Percentiles rank a stretch among this genome's conserved stretches.
phyloP scores from a whole-genome alignment of 2,888 invertebrate species.

The Troilus luridus region DNA sequence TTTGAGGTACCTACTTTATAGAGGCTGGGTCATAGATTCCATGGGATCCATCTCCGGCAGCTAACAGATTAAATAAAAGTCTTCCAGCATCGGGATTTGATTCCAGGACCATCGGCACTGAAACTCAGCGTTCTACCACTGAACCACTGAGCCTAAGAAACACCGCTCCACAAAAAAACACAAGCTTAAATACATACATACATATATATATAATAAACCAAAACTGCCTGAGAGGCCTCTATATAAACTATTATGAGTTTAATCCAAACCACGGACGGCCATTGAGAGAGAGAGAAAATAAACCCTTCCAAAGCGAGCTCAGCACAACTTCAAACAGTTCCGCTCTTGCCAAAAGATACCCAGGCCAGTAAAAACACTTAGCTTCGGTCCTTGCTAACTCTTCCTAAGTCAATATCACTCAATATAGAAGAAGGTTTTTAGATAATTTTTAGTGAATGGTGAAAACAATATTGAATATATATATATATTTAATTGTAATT shows the following conservation, averaged over 20 bases:
- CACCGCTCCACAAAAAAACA: no score
- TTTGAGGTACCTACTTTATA: no score
- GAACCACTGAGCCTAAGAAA: no score
- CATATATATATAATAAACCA: background rate
- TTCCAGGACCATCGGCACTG: no score
- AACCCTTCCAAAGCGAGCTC: background rate
- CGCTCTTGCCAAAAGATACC: background rate
- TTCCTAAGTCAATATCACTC: background rate
- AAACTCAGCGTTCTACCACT: no score
- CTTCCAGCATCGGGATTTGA: no score
- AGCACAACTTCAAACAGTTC: background rate
- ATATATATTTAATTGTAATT: no score
- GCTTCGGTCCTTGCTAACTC: background rate
- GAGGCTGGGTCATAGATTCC: no score
- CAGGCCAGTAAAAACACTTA: conserved; percentile 8
- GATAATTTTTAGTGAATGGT: no score
- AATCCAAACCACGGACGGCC: background rate
- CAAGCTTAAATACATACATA: background rate
- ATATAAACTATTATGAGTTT: background rate
- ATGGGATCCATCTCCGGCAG: no score
- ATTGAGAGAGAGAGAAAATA: background rate
- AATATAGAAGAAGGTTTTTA: background rate
- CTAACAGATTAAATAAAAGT: no score
- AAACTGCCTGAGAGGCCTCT: background rate
- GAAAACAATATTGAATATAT: no score